Conservation (phyloP, 1,140 invertebrate genomes). For the Drosophila obscura region DNA sequence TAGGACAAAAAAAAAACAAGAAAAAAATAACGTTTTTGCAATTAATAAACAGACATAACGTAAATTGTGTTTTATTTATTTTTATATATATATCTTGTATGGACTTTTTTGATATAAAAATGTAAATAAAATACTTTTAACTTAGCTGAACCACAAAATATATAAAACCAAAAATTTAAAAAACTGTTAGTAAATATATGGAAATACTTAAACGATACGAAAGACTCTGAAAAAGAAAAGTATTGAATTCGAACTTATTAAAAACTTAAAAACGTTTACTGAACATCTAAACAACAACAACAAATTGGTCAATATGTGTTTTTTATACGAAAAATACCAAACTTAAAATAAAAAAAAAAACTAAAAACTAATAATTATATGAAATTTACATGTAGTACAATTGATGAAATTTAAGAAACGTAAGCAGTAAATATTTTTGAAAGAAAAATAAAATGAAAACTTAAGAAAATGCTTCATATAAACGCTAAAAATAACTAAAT, state of each 20-base stretch:
- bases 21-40: constrained; percentile 57
- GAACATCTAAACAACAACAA: constrained; percentile 43
- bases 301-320: constrained; percentile 78
- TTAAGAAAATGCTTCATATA: constrained; percentile 58
- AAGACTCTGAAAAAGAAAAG: constrained; percentile 74
- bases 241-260: constrained; percentile 82
- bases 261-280: constrained; percentile 73
- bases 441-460: constrained; percentile 18
- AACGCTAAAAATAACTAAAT: constrained; percentile 38
- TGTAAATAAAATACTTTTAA: constrained; percentile 58
- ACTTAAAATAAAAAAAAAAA: constrained; percentile 11
- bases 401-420: constrained; percentile 65
- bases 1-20: constrained; percentile 5
- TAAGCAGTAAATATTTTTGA: constrained; percentile 37
- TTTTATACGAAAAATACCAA: constrained; percentile 62
- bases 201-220: constrained; percentile 73
- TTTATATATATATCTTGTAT: constrained; percentile 60
- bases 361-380: constrained; percentile 59
- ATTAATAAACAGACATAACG: constrained; percentile 73
- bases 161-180: constrained; percentile 24
- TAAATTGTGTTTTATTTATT: constrained; percentile 75
- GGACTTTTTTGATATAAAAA: constrained; percentile 54
- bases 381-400: constrained; percentile 80
- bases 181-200: constrained; percentile 53
- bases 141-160: constrained; percentile 42